Conservation (phyloP, 2,888 invertebrate genomes). For the Temnothorax rugatulus region DNA sequence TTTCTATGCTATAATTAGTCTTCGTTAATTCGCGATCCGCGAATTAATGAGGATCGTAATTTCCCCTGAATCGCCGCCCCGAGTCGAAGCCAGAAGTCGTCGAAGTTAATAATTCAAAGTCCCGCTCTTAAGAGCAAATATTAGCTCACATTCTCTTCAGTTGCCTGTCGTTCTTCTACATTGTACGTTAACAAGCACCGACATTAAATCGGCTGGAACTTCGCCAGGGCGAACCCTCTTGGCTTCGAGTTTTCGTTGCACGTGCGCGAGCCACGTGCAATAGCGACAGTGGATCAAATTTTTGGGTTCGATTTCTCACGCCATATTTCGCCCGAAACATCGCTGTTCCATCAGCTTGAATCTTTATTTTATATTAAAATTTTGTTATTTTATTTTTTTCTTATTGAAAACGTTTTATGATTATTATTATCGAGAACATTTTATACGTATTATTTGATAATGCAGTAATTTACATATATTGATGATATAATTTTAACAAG, state of each 20-base stretch:
- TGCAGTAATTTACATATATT: not conserved
- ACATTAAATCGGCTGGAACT: conserved; percentile 49
- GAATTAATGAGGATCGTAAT: not conserved
- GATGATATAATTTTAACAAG: not conserved
- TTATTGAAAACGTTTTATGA: not conserved
- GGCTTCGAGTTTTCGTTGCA: conserved; percentile 34
- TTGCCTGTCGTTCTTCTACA: conserved; percentile 49
- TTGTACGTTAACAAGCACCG: conserved; percentile 46
- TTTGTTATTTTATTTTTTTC: not conserved
- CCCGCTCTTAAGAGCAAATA: conserved; percentile 31
- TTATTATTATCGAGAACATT: not conserved
- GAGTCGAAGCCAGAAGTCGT: conserved; percentile 17
- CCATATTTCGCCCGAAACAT: not conserved
- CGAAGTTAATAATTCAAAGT: conserved; percentile 52
- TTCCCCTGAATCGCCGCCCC: conserved; percentile 1
- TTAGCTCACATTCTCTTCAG: conserved; percentile 44
- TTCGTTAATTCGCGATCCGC: conserved; percentile 19
- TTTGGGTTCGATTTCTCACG: not conserved
- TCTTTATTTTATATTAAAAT: not conserved
- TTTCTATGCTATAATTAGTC: not conserved
- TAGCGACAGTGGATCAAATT: conserved; percentile 8
- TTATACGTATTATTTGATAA: conserved; percentile 1
- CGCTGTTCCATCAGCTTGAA: not conserved
- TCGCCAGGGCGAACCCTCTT: conserved; percentile 18
- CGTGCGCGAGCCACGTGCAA: conserved; percentile 14